Conservation (phyloP, 2,797 vertebrate genomes). For the Neosilurus hyrtlii region DNA sequence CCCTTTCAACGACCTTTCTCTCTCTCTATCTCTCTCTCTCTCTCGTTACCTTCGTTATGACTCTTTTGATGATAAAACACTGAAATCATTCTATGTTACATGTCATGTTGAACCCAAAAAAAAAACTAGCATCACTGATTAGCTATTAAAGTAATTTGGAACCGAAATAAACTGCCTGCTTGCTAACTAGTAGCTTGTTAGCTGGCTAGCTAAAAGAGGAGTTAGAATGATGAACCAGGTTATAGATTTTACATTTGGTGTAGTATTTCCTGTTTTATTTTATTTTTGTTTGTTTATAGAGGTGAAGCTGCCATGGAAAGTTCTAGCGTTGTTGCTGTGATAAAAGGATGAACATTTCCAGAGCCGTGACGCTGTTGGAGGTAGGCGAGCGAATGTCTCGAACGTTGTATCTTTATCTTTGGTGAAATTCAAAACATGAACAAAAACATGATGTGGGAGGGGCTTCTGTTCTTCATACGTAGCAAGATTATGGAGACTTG, state of each 20-base stretch:
- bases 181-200: not conserved
- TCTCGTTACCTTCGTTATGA: slow-evolving; percentile 8
- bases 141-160: not conserved
- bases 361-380: not conserved
- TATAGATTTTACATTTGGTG: not conserved
- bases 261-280: not conserved
- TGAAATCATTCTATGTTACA: not conserved
- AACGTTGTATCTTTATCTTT: not conserved
- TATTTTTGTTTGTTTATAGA: not conserved
- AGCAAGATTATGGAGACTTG: not conserved
- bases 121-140: not conserved
- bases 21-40: not conserved
- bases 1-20: slow-evolving; percentile 15
- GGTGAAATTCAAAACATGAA: not conserved
- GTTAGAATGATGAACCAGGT: no score
- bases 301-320: not conserved
- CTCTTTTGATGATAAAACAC: not conserved
- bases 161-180: not conserved
- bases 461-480: not conserved
- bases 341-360: not conserved
- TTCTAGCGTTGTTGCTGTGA: no score
- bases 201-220: not conserved
- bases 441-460: not conserved
- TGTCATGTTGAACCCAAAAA: not conserved
- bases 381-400: not conserved